A percentile compares a stretch with the other conserved stretches of the same genome.
phyloP scores from a whole-genome alignment of 1,140 invertebrate genomes.

The Philotrypesis tridentata region DNA sequence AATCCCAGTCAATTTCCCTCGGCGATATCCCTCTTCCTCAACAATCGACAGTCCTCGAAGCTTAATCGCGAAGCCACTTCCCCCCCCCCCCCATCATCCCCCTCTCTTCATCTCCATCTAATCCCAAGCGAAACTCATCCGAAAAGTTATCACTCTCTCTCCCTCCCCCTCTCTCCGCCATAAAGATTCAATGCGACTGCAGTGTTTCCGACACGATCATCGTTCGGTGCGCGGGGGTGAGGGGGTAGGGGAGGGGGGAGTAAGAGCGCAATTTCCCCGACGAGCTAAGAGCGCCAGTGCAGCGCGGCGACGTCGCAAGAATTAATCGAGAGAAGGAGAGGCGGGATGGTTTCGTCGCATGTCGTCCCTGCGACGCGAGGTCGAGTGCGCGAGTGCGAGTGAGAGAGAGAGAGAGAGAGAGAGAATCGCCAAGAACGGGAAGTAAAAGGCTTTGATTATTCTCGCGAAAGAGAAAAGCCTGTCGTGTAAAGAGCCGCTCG shows the following conservation, averaged over 20 bases:
- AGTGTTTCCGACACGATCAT: neutral
- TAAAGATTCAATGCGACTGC: neutral
- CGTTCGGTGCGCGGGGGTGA: too few relatives aligned
- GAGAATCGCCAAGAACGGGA: neutral
- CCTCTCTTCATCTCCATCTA: neutral
- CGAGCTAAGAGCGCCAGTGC: neutral
- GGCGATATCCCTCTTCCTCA: too few relatives aligned
- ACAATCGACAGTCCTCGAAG: too few relatives aligned
- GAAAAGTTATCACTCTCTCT: neutral
- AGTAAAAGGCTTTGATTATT: neutral
- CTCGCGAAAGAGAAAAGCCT: neutral
- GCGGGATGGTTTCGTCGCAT: neutral
- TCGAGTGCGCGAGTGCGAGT: too few relatives aligned
- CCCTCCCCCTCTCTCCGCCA: too few relatives aligned
- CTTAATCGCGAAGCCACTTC: too few relatives aligned
- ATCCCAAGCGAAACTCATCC: neutral
- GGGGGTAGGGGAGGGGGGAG: too few relatives aligned
- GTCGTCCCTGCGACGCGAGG: too few relatives aligned
- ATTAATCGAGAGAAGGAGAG: neutral
- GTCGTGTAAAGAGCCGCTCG: neutral
- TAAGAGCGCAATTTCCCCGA: neutral
- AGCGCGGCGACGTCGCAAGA: neutral
- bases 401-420: neutral
- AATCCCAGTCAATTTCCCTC: too few relatives aligned
- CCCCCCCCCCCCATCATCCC: too few relatives aligned